phyloP scores from a whole-genome alignment of 2,888 invertebrate genomes.

The Brachylomia viminalis region DNA sequence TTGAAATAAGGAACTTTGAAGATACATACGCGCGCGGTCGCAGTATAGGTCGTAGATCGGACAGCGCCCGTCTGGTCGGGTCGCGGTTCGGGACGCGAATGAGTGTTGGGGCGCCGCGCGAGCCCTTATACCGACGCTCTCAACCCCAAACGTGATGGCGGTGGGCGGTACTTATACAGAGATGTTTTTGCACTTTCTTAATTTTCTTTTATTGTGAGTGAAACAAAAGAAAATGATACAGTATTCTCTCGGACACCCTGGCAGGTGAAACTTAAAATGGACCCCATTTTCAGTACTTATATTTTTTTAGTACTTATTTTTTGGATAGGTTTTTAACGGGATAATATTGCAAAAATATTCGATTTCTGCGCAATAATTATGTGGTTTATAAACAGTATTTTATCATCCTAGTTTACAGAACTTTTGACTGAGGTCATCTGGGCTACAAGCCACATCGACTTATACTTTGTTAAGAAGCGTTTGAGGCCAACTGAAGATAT shows the following conservation, averaged over 20 bases:
- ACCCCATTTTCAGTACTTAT: background rate
- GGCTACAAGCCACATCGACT: background rate
- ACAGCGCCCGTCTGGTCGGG: constrained; percentile 84
- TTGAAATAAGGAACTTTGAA: constrained; percentile 60
- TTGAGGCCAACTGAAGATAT: background rate
- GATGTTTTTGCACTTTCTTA: constrained; percentile 54
- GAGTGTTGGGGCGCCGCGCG: constrained; percentile 73
- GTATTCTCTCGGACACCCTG: background rate
- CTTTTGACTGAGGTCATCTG: background rate
- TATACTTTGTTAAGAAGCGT: background rate
- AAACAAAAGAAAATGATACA: too few species aligned
- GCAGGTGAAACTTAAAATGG: background rate
- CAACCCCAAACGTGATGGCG: constrained; percentile 74
- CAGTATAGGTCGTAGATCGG: constrained; percentile 71
- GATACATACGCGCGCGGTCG: constrained; percentile 88
- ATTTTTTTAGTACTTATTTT: background rate
- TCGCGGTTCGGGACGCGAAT: constrained; percentile 83
- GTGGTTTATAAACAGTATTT: background rate
- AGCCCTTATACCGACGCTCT: constrained; percentile 83
- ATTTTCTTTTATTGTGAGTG: background rate
- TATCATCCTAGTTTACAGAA: background rate
- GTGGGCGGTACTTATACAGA: constrained; percentile 82
- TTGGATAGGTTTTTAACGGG: too few species aligned
- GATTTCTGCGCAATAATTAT: background rate
- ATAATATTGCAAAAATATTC: too few species aligned